Evolutionary conservation across 2,888 invertebrate species (phyloP).

Genomic region (Trachelus stipa): DNA sequence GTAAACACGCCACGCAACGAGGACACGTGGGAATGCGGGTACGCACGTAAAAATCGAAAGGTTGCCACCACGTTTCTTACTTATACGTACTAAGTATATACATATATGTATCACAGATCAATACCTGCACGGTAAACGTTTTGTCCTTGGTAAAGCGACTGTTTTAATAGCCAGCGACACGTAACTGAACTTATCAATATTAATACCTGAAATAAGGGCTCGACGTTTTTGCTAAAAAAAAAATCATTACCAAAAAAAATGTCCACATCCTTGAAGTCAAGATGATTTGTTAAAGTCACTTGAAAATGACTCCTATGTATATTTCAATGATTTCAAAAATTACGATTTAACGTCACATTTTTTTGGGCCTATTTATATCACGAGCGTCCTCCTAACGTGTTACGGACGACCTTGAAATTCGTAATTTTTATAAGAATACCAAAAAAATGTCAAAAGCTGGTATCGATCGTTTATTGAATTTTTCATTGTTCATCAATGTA

Average conservation of each 20-base stretch:
- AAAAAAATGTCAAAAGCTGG: background rate
- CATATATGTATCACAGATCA: background rate
- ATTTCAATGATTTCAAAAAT: background rate
- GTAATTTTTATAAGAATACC: background rate
- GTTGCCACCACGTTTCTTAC: conserved; percentile 1
- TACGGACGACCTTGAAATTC: background rate
- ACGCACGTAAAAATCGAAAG: conserved; percentile 11
- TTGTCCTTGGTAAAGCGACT: background rate
- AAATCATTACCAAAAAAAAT: background rate
- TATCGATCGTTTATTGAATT: background rate
- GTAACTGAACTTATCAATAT: background rate
- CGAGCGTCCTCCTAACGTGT: background rate
- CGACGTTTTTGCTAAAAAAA: background rate
- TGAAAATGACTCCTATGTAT: background rate
- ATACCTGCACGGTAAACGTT: background rate
- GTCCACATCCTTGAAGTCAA: background rate
- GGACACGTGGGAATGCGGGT: conserved; percentile 9
- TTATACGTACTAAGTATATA: background rate
- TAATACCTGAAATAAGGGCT: background rate
- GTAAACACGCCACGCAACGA: conserved; percentile 2
- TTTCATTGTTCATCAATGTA: no score
- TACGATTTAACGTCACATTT: background rate
- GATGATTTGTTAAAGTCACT: background rate
- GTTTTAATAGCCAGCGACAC: background rate
- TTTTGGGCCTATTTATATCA: background rate